Base-by-base conservation (phyloP, 2,797 vertebrate genomes). In the Brachyrhaphis roseni region DNA sequence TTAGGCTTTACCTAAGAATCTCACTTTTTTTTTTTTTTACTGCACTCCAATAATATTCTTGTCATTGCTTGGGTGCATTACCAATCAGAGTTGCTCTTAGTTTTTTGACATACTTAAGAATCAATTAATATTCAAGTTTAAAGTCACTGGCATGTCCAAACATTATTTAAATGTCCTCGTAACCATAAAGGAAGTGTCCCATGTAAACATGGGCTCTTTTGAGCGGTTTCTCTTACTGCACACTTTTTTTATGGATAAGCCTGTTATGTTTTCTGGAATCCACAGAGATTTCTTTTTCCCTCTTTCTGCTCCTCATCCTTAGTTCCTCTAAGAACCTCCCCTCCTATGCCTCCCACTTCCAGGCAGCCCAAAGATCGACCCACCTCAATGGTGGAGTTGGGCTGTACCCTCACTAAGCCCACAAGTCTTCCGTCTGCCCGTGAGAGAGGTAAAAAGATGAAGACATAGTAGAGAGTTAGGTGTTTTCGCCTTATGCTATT, bases 401-500 rank as follows among this genome's bases (percentile, higher is more conserved):
- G 88, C 77, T 89, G 87, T 10, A 47, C 76, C 57, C 93, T 94
- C 62, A 95, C 91, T 80, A 89, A 83, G 75, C 95, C 95, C 75
- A 93, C 89, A 77, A 96, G 94, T 81, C 92, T 96, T 72, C 95
- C 95, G 1, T 94, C 93, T 83, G 92, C 94, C 77, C 82, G 91
- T 1, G 94, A 94, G 49, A 88, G 95, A 96, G 96, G 95, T 90
- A 92, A 79, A 86, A 77, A 81, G 20, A 49, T 31, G 57, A 74
- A 74, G 57, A 59, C 23, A 12, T 0, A 36, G 39, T 20, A 34
- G 49, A 72, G 39, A 66, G 41, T 45, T 39, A 66, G 20, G 28
- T 66, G 57, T 73, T 81, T 20, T 78, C 39, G 51, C 28, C 28
- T n/a, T 3, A 66, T 78, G 12, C 75, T 76, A n/a, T 41, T 74